Conservation (phyloP, 2,797 vertebrate genomes). For the Brachyrhaphis roseni region DNA sequence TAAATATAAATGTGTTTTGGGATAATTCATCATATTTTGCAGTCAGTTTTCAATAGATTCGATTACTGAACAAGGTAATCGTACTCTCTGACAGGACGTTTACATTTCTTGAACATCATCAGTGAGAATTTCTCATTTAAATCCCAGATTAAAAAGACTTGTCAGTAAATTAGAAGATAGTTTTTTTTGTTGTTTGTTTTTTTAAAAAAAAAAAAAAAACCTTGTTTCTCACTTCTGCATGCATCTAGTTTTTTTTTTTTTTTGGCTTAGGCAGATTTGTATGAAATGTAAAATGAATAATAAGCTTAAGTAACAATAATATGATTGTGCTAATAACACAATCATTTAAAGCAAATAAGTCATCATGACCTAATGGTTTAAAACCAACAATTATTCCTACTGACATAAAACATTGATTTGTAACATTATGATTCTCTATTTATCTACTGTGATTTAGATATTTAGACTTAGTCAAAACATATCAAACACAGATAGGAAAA, state of each 20-base stretch:
- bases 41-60: too few species aligned
- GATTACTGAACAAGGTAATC: too few species aligned
- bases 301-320: not conserved
- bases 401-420: not conserved
- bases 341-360: not conserved
- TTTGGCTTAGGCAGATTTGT: not conserved
- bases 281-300: not conserved
- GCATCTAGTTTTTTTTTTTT: not conserved
- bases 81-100: too few species aligned
- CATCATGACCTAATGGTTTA: not conserved
- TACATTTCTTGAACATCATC: not conserved
- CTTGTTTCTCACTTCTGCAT: not conserved
- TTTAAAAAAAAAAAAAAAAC: too few species aligned
- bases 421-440: not conserved
- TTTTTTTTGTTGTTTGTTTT: not conserved
- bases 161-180: not conserved
- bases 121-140: not conserved
- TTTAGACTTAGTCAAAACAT: not conserved
- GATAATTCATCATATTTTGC: too few species aligned
- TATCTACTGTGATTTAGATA: not conserved
- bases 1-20: too few species aligned
- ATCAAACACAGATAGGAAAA: not conserved
- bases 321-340: not conserved
- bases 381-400: not conserved
- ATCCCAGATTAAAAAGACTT: not conserved